These are phyloP conservation scores for Melanotaenia parkinsoni DNA, from an alignment of 2,797 vertebrate genomes.

Conservation along the genomic window DNA sequence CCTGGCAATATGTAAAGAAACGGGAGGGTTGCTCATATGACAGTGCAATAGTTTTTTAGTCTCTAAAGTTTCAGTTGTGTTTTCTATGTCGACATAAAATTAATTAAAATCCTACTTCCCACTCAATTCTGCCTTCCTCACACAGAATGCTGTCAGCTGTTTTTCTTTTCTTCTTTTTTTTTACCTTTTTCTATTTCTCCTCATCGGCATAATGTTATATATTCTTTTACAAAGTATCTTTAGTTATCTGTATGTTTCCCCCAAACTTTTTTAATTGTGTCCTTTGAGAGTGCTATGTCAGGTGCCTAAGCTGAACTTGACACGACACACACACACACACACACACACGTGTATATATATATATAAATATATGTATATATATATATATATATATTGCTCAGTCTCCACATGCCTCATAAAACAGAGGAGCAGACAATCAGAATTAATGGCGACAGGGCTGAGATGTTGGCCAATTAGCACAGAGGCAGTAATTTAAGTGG, in stretches of 20 bases:
- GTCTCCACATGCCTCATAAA: constrained; percentile 55
- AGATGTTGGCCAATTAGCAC: constrained; percentile 68
- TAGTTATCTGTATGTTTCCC: constrained; percentile 1
- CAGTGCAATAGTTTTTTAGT: constrained; percentile 1
- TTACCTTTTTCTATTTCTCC: not conserved
- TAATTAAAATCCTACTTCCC: constrained; percentile 10
- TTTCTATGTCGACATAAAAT: constrained; percentile 15
- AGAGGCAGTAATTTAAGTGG: constrained; percentile 57
- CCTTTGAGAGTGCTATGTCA: constrained; percentile 65
- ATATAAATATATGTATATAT: not conserved
- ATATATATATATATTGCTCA: constrained; percentile 27
- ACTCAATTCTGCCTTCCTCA: constrained; percentile 1
- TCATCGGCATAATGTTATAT: constrained; percentile 1
- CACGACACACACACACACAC: not conserved
- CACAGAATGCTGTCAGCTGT: constrained; percentile 35
- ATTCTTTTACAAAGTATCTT: constrained; percentile 23
- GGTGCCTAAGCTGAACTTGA: constrained; percentile 34
- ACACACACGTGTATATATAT: too few relatives aligned
- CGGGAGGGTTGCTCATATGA: too few relatives aligned
- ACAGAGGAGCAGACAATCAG: constrained; percentile 51
- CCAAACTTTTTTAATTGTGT: constrained; percentile 54
- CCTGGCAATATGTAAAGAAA: too few relatives aligned
- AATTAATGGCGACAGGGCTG: constrained; percentile 60
- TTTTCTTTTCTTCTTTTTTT: constrained; percentile 8
- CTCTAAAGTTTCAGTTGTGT: not conserved